Evolutionary conservation across 2,888 invertebrate genomes (phyloP), one percentile per base, ranked within the genome.

Genomic region (Tenthredo amoena): DNA sequence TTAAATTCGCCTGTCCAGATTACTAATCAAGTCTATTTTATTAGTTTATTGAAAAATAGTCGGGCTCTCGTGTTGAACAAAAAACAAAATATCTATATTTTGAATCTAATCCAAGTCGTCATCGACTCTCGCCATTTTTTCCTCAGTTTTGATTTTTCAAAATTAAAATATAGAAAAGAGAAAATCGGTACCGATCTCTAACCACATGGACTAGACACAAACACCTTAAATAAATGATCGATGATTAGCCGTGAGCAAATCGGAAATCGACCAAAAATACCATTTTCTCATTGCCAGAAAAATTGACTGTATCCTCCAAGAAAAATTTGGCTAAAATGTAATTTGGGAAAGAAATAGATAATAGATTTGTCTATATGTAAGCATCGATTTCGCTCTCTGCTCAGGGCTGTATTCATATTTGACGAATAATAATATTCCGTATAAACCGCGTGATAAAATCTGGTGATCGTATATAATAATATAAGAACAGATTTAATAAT

Each of bases 41-140:
- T 68, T 68, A 34, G 34, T 18, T 18, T 68, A 26, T 2, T 47
- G 47, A 47, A 68, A 15, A 26, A 43, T n/a, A 26, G 43, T 74
- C 40, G n/a, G n/a, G 72, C 90, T 90, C 89, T 89, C 90, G 90
- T 89, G 90, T 91, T 92, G 89, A 90, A 90, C 84, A 82, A 85
- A 77, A 55, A 10, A 3, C 12, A 31, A 77, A 34, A 55, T 31
- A 77, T 34, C 31, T 21, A 74, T 4, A 55, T 34, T 50, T 77
- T n/a, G 26, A 18, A 55, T 55, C 77, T n/a, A 31, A 34, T 77
- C 77, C 47, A 37, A 55, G 5, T 18, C 4, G 50, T 31, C 7
- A 50, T 77, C 50, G 31, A 77, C 18, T 18, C 12, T n/a, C 50
- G 12, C 18, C 31, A 43, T 15, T 47, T 7, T 18, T 26, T 74